Evolutionary conservation across 2,888 invertebrate species (phyloP), one percentile per base, ranked within the genome.

Genomic region (Hymenopus coronatus): DNA sequence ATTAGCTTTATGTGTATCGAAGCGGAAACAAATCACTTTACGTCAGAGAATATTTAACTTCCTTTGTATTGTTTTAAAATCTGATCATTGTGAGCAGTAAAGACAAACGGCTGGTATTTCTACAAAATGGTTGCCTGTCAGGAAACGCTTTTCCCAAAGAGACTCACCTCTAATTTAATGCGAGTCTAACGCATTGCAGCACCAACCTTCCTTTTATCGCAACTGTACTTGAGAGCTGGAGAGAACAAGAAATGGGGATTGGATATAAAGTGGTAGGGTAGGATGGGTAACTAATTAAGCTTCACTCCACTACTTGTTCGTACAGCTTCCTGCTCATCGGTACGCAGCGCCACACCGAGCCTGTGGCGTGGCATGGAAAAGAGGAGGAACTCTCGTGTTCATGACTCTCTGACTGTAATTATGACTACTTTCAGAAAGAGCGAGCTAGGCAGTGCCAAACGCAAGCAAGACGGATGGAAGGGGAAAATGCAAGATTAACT

Each of bases 261-360:
- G 28, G 87, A 30, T 87, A 82, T 82, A 82, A 87, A 86, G 86
- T 86, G 86, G 86, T 28, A 85, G 82, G 27, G 87, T 4, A 14
- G 82, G 82, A 28, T 30, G 20, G 87, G n/a, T 87, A 82, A 87
- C 87, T 87, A 87, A 87, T 87, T 87, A 87, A 82, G 87, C 87
- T 33, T 87, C 87, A 33, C 82, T 87, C 82, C 27, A 2, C 82
- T 82, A 33, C 40, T 87, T 30, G 30, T 87, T 87, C 82, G 30
- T 33, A n/a, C 30, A 27, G 87, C 40, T 87, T 87, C 87, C 87
- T 87, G 82, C 86, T 81, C 81, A 28, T 86, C 86, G 81, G 86
- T 86, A 85, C 12, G 85, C 85, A 46, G 54, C 28, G 54, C 54
- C 54, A 25, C 54, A 25, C 25, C 54, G 54, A 25, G 54, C 54